Conservation (phyloP, 2,797 vertebrate genomes). For the Rhinophrynus dorsalis region DNA sequence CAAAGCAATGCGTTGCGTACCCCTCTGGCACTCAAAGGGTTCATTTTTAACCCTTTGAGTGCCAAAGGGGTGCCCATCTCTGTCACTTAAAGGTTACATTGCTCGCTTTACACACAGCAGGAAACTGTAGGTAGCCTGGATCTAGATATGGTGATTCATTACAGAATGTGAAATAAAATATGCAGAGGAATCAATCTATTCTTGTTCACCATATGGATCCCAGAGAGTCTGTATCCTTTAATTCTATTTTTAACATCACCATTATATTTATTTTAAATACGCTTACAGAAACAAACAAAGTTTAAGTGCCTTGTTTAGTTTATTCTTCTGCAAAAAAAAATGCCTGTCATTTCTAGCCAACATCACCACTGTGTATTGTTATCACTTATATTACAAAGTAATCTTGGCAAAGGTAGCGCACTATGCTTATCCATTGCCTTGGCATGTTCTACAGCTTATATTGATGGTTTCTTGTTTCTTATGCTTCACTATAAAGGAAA, state of each 20-base stretch:
- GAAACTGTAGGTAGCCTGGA: too few relatives aligned
- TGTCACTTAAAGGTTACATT: too few relatives aligned
- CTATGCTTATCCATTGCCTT: not conserved
- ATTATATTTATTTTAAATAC: not conserved
- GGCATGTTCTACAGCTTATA: not conserved
- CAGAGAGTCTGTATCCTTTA: not conserved
- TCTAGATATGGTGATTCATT: not conserved
- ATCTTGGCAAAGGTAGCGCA: not conserved
- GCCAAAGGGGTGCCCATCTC: too few relatives aligned
- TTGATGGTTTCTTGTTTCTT: constrained; percentile 19
- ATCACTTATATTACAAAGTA: not conserved
- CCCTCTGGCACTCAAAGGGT: too few relatives aligned
- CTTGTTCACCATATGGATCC: not conserved
- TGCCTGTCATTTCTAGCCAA: not conserved
- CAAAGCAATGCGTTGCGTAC: too few relatives aligned
- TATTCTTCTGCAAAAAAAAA: not conserved
- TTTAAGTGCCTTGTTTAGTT: not conserved
- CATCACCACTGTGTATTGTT: not conserved
- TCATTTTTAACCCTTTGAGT: too few relatives aligned
- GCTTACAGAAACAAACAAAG: not conserved
- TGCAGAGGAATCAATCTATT: not conserved
- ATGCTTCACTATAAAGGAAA: not conserved
- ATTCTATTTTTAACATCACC: too few relatives aligned
- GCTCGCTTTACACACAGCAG: too few relatives aligned
- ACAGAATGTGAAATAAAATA: not conserved